phyloP scores from a whole-genome alignment of 2,113 vertebrate genomes.

The Pollimyrus isidori region DNA sequence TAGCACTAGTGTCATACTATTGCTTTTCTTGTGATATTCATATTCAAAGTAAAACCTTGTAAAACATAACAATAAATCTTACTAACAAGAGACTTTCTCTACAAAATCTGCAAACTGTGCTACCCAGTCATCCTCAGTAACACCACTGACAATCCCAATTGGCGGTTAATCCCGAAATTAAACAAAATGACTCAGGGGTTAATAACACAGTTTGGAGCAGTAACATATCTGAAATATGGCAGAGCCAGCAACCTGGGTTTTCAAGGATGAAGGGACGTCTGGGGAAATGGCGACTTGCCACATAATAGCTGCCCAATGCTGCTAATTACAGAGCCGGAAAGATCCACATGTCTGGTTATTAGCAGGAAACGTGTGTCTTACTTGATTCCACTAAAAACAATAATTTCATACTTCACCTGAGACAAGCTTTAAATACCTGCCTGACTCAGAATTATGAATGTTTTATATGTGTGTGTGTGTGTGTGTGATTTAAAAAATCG shows the following conservation, averaged over 20 bases:
- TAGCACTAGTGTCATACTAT: neutral
- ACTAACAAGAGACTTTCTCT: neutral
- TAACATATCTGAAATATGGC: conserved; percentile 5
- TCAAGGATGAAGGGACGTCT: conserved; percentile 30
- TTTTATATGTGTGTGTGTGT: conserved; percentile 41
- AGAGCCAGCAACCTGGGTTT: conserved; percentile 21
- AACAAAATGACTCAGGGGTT: conserved; percentile 21
- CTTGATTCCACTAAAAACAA: conserved; percentile 63
- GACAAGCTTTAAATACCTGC: conserved; percentile 80
- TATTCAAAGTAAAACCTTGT: neutral
- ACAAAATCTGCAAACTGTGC: neutral
- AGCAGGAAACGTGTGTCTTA: conserved; percentile 65
- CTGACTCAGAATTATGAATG: conserved; percentile 81
- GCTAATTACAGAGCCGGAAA: conserved; percentile 76
- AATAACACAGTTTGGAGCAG: conserved; percentile 16
- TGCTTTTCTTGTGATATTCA: neutral
- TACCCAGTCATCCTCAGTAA: neutral
- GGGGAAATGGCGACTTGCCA: conserved; percentile 63
- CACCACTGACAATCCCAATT: neutral
- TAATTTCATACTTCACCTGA: conserved; percentile 83
- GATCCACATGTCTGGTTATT: conserved; percentile 77
- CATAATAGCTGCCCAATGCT: conserved; percentile 76
- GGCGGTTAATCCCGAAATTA: conserved; percentile 30
- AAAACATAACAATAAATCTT: neutral
- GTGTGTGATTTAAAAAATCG: conserved; percentile 64